phyloP scores from a whole-genome alignment of 2,797 vertebrate species.

The Merluccius polli region DNA sequence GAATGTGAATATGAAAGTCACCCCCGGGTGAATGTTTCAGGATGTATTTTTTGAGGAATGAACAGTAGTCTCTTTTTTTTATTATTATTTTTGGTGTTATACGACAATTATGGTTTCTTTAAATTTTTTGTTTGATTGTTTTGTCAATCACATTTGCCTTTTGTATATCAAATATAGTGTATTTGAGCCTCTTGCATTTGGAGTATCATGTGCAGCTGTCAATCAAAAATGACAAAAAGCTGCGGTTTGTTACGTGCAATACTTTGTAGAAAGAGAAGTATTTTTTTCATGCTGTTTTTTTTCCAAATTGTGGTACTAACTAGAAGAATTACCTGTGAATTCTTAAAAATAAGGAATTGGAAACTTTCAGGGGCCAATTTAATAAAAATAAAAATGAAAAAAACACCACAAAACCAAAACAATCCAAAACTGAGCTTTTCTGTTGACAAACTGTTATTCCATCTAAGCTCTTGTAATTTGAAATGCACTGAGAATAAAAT shows the following conservation, averaged over 20 bases:
- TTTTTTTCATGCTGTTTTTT: slow-evolving; percentile 62
- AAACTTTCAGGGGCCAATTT: slow-evolving; percentile 48
- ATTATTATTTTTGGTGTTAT: slow-evolving; percentile 36
- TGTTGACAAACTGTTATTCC: slow-evolving; percentile 31
- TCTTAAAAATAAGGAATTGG: slow-evolving; percentile 29
- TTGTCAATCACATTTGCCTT: slow-evolving; percentile 73
- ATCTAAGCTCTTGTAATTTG: slow-evolving; percentile 40
- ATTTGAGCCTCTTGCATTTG: slow-evolving; percentile 60
- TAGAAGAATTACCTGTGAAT: slow-evolving; percentile 35
- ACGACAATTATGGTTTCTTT: slow-evolving; percentile 43
- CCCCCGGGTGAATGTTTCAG: slow-evolving; percentile 52
- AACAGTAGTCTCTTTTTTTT: slow-evolving; percentile 32
- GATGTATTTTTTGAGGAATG: slow-evolving; percentile 52
- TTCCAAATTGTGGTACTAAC: slow-evolving; percentile 51
- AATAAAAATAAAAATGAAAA: slow-evolving; percentile 29
- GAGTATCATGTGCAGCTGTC: slow-evolving; percentile 59
- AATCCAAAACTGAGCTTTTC: slow-evolving; percentile 26
- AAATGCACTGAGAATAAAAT: slow-evolving; percentile 53
- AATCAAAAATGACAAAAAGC: slow-evolving; percentile 57
- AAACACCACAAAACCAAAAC: slow-evolving; percentile 26
- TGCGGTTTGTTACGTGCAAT: slow-evolving; percentile 72
- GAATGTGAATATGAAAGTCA: slow-evolving; percentile 62
- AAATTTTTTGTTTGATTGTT: slow-evolving; percentile 49
- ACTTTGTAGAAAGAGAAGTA: slow-evolving; percentile 66
- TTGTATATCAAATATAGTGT: slow-evolving; percentile 70